Conservation (phyloP, 2,888 invertebrate species). For the Chironomus tentans region DNA sequence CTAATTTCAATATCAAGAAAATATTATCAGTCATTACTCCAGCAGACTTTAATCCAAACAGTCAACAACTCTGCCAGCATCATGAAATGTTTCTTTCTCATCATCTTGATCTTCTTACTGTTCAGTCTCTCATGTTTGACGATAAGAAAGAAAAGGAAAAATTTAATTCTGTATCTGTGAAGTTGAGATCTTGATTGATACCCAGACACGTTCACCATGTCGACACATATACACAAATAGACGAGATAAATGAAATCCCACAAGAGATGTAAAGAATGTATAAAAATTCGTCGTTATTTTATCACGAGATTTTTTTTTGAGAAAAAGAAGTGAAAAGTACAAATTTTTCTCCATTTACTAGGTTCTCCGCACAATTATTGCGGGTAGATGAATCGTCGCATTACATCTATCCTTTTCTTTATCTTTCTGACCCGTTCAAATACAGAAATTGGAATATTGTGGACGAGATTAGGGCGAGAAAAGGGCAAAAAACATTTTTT, state of each 20-base stretch:
- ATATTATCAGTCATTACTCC: too few species aligned
- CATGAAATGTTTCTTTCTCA: too few species aligned
- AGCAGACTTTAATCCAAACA: too few species aligned
- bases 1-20: too few species aligned
- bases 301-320: not conserved
- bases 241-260: slow-evolving; percentile 1
- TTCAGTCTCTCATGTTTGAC: not conserved
- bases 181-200: slow-evolving; percentile 13
- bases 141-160: not conserved
- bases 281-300: not conserved
- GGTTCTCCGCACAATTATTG: slow-evolving; percentile 3
- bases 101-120: too few species aligned
- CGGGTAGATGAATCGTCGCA: not conserved
- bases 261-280: not conserved
- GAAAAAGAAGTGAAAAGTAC: not conserved
- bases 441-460: not conserved
- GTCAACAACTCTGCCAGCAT: too few species aligned
- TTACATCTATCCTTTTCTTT: not conserved
- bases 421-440: not conserved
- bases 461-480: not conserved
- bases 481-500: not conserved
- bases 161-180: slow-evolving; percentile 10
- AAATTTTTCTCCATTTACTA: not conserved
- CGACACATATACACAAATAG: not conserved
- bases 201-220: slow-evolving; percentile 13